Percentiles rank a stretch among this genome's conserved stretches.
Evolutionary conservation across 2,888 invertebrate species (phyloP).

Genomic region (Monoplex corrugatus): DNA sequence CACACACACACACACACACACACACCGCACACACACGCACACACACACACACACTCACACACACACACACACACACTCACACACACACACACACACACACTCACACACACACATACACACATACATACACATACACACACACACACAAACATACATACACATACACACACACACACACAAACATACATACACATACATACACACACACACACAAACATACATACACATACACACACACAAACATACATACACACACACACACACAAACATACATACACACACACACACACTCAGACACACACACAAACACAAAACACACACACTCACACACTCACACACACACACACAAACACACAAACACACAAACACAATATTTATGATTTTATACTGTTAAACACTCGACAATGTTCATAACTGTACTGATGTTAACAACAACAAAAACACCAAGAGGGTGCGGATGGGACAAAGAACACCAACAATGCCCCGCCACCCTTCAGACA

Average conservation of each 20-base stretch:
- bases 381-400: no score
- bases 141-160: no score
- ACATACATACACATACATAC: not conserved
- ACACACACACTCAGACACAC: conserved; percentile 17
- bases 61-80: not conserved
- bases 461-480: no score
- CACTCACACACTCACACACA: conserved; percentile 30
- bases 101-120: not conserved
- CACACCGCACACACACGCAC: not conserved
- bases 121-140: not conserved
- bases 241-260: not conserved
- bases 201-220: not conserved
- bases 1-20: not conserved
- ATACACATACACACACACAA: not conserved
- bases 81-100: not conserved
- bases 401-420: no score
- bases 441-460: no score
- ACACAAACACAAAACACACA: conserved; percentile 3
- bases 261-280: conserved; percentile 3
- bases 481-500: no score
- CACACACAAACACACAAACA: conserved; percentile 10
- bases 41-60: not conserved
- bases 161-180: not conserved
- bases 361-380: not conserved
- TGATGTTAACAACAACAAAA: no score